These are phyloP conservation scores for Megaptera novaeangliae DNA, from an alignment of 2,113 vertebrate species.

Conservation along the genomic window DNA sequence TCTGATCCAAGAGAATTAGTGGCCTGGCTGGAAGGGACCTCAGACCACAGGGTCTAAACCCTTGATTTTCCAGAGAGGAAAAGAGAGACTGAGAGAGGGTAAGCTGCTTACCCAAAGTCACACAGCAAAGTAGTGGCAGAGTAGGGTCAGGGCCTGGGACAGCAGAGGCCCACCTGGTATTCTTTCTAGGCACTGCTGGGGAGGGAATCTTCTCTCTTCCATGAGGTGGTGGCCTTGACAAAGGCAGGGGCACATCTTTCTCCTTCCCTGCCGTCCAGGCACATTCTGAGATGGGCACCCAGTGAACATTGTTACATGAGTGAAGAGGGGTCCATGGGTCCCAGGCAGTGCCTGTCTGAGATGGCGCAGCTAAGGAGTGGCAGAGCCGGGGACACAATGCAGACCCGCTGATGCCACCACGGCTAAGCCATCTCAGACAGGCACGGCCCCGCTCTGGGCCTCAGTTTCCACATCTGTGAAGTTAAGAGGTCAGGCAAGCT, in stretches of 20 bases:
- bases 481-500: no score
- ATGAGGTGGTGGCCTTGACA: neutral
- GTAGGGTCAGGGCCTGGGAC: neutral
- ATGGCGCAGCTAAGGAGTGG: neutral
- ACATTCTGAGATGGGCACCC: neutral
- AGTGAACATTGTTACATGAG: neutral
- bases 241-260: neutral
- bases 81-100: neutral
- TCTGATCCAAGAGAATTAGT: neutral
- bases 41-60: neutral
- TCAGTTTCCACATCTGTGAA: neutral
- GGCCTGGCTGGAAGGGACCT: neutral
- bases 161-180: neutral
- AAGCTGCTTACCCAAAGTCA: neutral
- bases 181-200: no score
- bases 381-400: neutral
- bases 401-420: neutral
- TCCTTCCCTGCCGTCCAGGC: neutral
- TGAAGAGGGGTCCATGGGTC: fast-evolving
- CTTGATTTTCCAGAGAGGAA: neutral
- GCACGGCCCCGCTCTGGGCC: neutral
- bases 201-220: neutral
- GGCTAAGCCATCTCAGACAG: neutral
- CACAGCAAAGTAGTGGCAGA: neutral
- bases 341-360: neutral